Conservation (phyloP, 2,888 invertebrate genomes). For the Siphlonurus alternatus region DNA sequence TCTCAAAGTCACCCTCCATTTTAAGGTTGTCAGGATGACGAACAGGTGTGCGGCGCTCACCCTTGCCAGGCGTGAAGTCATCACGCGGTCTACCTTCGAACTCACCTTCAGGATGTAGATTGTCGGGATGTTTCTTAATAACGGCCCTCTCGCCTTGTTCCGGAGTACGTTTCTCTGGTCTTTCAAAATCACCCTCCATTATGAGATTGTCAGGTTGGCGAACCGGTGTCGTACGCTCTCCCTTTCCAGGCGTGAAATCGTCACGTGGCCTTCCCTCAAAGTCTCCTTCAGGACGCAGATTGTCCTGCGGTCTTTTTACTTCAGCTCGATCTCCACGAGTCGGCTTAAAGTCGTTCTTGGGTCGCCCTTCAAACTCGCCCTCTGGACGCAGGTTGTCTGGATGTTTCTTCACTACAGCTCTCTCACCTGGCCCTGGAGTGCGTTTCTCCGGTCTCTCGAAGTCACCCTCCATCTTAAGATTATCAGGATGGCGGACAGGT, state of each 20-base stretch:
- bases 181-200: constrained; percentile 22
- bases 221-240: constrained; percentile 19
- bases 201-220: constrained; percentile 12
- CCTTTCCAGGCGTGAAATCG: constrained; percentile 18
- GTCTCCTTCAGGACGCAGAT: constrained; percentile 21
- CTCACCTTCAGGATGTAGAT: constrained; percentile 38
- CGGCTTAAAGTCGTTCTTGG: constrained; percentile 17
- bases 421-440: constrained; percentile 18
- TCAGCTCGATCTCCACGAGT: constrained; percentile 22
- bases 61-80: constrained; percentile 31
- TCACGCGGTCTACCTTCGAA: constrained; percentile 32
- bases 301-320: constrained; percentile 27
- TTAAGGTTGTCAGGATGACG: constrained; percentile 25
- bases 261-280: constrained; percentile 29
- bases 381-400: constrained; percentile 30
- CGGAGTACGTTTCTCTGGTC: constrained; percentile 32
- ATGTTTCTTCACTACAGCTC: constrained; percentile 19
- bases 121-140: constrained; percentile 38
- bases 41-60: constrained; percentile 30
- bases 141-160: constrained; percentile 38
- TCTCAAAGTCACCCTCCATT: constrained; percentile 24
- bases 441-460: constrained; percentile 22
- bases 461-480: constrained; percentile 25
- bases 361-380: constrained; percentile 26
- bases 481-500: constrained; percentile 22